phyloP scores from a whole-genome alignment of 30 jellyfish, hydroid and myxozoan species.

The Aurelia sp. region DNA sequence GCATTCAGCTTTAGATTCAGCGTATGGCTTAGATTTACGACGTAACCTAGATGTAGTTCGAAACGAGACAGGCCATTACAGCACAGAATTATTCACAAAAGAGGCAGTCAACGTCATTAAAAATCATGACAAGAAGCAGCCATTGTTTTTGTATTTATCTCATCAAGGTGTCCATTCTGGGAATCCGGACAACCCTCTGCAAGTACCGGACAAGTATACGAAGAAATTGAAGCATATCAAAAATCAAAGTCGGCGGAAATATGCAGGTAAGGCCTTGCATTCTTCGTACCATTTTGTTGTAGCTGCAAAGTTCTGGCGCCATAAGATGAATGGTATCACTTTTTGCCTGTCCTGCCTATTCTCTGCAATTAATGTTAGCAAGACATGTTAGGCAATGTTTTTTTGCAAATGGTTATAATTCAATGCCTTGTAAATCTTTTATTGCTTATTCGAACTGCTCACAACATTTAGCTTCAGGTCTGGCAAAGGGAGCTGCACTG shows the following conservation, averaged over 20 bases:
- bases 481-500: no score
- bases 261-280: slow-evolving; percentile 69
- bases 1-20: slow-evolving; percentile 86
- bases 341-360: no score
- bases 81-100: slow-evolving; percentile 89
- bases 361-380: no score
- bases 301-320: no score
- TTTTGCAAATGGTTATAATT: no score
- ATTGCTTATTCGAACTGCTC: no score
- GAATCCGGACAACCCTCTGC: slow-evolving; percentile 92
- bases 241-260: slow-evolving; percentile 75
- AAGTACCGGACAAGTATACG: slow-evolving; percentile 68
- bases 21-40: slow-evolving; percentile 95
- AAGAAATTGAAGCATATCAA: slow-evolving; percentile 79
- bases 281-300: no score
- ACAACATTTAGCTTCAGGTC: no score
- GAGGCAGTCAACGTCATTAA: slow-evolving; percentile 87
- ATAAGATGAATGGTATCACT: no score
- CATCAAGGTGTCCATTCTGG: slow-evolving; percentile 98
- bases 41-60: slow-evolving; percentile 93
- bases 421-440: no score
- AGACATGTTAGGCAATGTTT: no score
- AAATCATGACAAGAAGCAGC: slow-evolving; percentile 59
- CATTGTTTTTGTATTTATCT: slow-evolving; percentile 82
- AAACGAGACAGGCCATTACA: slow-evolving; percentile 88